Evolutionary conservation across 2,888 invertebrate species (phyloP).

Genomic region (Silvanus unidentatus): DNA sequence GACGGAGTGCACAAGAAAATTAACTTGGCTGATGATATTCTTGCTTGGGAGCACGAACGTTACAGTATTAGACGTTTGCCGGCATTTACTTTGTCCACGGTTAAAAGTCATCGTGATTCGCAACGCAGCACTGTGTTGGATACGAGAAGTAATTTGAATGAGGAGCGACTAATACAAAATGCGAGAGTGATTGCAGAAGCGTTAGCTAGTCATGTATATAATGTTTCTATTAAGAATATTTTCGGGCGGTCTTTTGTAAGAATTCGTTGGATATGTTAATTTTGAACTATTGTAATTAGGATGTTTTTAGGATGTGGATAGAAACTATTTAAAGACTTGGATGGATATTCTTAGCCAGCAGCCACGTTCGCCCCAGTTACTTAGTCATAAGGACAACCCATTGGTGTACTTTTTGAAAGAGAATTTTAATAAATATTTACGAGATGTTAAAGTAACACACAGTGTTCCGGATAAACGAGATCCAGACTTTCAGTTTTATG

Average conservation of each 20-base stretch:
- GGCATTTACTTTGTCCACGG: slow-evolving; percentile 83
- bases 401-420: slow-evolving; percentile 67
- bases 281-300: slow-evolving; percentile 1
- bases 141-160: slow-evolving; percentile 51
- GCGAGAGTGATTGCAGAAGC: slow-evolving; percentile 75
- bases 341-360: slow-evolving; percentile 66
- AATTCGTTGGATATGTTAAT: slow-evolving; percentile 4
- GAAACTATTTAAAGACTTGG: slow-evolving; percentile 68
- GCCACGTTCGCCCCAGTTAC: slow-evolving; percentile 68
- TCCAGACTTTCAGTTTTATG: slow-evolving; percentile 89
- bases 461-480: slow-evolving; percentile 78
- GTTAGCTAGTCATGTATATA: slow-evolving; percentile 75
- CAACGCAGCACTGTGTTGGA: slow-evolving; percentile 61
- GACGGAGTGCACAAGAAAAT: slow-evolving; percentile 91
- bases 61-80: slow-evolving; percentile 88
- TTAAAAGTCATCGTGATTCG: slow-evolving; percentile 63
- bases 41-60: slow-evolving; percentile 97
- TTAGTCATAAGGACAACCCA: slow-evolving; percentile 59
- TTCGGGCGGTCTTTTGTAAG: slow-evolving; percentile 73
- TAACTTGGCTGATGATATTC: slow-evolving; percentile 82
- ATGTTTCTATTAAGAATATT: slow-evolving; percentile 59
- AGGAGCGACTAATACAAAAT: slow-evolving; percentile 58
- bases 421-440: slow-evolving; percentile 67
- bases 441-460: slow-evolving; percentile 65
- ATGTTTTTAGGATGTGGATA: slow-evolving; percentile 62